These are phyloP conservation scores for Naso thynnoides DNA, from an alignment of 2,797 vertebrate species.

Conservation along the genomic window DNA sequence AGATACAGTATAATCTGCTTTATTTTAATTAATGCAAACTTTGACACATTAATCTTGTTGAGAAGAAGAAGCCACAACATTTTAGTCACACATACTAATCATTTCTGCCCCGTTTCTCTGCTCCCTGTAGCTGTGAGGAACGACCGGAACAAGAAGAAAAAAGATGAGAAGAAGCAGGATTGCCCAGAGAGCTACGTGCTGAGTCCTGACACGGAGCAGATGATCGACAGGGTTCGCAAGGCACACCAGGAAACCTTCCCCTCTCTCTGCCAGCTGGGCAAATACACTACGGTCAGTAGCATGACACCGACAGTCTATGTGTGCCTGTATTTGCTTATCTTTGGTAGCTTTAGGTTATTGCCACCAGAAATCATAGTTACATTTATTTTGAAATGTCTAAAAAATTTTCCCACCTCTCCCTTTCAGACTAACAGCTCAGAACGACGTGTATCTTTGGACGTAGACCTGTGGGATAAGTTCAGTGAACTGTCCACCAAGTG, in stretches of 20 bases:
- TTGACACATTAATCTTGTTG: not conserved
- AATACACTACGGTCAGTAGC: constrained; percentile 96
- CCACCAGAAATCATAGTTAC: not conserved
- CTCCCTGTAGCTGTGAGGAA: constrained; percentile 91
- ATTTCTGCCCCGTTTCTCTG: constrained; percentile 3
- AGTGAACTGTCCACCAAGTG: constrained; percentile 98
- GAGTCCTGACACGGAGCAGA: constrained; percentile 94
- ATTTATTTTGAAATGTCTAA: not conserved
- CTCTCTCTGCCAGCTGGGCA: constrained; percentile 97
- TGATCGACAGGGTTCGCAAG: constrained; percentile 97
- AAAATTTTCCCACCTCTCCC: not conserved
- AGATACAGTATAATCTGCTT: not conserved
- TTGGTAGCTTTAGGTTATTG: not conserved
- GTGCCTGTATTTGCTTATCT: not conserved
- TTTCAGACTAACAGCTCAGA: constrained; percentile 96
- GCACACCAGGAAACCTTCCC: constrained; percentile 98
- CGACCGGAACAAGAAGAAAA: constrained; percentile 99
- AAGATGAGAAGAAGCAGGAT: constrained; percentile 94
- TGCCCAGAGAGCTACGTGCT: constrained; percentile 93
- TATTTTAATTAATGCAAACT: not conserved
- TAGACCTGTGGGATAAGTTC: constrained; percentile 99
- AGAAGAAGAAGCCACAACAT: constrained; percentile 5
- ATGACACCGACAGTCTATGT: not conserved
- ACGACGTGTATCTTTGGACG: constrained; percentile 93
- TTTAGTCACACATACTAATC: not conserved